These are phyloP conservation scores for Eudyptes chrysolophus DNA, from an alignment of 2,113 vertebrate genomes.

Conservation along the genomic window DNA sequence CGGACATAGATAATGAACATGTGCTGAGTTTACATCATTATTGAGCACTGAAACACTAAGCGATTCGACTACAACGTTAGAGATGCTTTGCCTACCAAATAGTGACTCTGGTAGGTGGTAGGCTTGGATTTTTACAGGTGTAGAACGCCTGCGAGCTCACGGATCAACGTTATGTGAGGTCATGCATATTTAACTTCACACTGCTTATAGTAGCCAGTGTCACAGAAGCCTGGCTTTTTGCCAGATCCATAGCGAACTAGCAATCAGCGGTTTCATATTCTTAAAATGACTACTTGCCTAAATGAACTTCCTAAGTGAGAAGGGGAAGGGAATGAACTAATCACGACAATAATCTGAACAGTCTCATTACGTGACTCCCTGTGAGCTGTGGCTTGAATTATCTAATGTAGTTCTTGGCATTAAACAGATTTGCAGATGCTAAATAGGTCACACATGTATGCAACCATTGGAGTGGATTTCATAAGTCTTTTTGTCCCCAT, in stretches of 20 bases:
- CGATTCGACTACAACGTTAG: accelerated
- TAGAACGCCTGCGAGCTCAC: accelerated
- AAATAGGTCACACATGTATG: conserved; percentile 43
- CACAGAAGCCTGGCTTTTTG: conserved; percentile 35
- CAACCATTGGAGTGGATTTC: conserved; percentile 5
- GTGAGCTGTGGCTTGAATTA: conserved; percentile 57
- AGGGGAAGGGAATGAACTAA: conserved; percentile 35
- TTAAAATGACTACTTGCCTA: conserved; percentile 59
- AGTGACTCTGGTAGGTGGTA: neutral
- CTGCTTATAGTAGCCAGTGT: neutral
- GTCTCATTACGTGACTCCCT: conserved; percentile 2
- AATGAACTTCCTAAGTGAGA: conserved; percentile 47
- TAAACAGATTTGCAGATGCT: conserved; percentile 39
- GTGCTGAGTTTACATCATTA: neutral
- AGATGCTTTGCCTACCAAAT: neutral
- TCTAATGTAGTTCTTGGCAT: conserved; percentile 46
- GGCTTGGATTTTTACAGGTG: neutral
- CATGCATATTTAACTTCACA: neutral
- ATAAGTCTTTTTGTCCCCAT: neutral
- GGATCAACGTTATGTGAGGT: neutral
- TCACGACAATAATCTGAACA: conserved; percentile 50
- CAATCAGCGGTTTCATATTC: conserved; percentile 17
- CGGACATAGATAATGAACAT: neutral
- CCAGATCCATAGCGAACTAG: conserved; percentile 31
- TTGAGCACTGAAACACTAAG: neutral